These are phyloP conservation scores for Cichladusa arquata DNA, from an alignment of 2,113 vertebrate genomes.

Conservation along the genomic window DNA sequence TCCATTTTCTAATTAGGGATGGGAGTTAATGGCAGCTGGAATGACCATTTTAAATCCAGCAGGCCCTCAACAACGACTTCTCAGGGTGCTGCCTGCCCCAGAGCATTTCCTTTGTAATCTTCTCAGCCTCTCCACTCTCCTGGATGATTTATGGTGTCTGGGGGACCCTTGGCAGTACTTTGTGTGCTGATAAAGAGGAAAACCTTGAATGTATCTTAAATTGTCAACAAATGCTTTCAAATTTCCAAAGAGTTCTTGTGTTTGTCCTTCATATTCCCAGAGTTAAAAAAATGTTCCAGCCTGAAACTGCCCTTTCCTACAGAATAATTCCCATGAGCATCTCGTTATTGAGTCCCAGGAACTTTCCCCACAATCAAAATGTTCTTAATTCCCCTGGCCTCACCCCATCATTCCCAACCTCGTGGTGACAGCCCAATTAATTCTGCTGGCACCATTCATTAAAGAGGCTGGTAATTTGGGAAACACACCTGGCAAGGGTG, in stretches of 20 bases:
- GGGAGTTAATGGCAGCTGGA: constrained; percentile 11
- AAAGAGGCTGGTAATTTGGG: background rate
- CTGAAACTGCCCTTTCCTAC: background rate
- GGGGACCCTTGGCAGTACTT: background rate
- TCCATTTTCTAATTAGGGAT: constrained; percentile 25
- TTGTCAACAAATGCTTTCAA: background rate
- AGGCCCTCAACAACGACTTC: background rate
- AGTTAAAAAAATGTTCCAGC: background rate
- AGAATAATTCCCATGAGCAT: background rate
- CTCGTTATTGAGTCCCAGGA: background rate
- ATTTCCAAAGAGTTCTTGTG: background rate
- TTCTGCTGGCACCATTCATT: background rate
- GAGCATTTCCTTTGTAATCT: background rate
- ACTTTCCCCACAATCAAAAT: background rate
- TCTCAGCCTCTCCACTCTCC: background rate
- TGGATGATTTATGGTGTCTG: constrained; percentile 1
- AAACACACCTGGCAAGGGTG: background rate
- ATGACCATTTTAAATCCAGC: background rate
- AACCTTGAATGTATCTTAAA: background rate
- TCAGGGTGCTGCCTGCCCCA: background rate
- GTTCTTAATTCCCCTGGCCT: background rate
- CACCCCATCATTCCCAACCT: background rate
- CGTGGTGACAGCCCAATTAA: background rate
- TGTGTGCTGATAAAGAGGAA: background rate
- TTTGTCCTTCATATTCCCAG: background rate